Percentiles rank a stretch among this genome's conserved stretches.
Evolutionary conservation across 2,113 vertebrate species (phyloP).

Genomic region (Calypte anna): DNA sequence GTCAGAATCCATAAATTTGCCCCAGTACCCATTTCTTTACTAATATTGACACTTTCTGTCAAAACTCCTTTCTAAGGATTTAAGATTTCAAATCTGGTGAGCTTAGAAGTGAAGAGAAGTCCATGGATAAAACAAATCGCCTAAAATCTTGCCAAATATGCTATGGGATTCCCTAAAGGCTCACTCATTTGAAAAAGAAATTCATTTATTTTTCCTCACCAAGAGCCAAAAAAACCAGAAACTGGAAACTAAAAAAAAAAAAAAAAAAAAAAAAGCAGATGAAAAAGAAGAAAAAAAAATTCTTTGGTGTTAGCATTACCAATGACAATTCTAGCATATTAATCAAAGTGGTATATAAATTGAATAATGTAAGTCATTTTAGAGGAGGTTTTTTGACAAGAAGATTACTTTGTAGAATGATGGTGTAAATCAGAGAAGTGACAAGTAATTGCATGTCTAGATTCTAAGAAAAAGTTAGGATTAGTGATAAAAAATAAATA

Average conservation of each 20-base stretch:
- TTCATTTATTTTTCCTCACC: background rate
- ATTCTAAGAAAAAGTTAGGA: background rate
- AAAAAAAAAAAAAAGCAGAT: background rate
- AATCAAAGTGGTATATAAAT: background rate
- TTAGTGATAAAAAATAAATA: background rate
- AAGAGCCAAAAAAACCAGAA: background rate
- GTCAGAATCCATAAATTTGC: background rate
- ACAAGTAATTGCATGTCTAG: background rate
- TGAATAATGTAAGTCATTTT: background rate
- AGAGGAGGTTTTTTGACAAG: background rate
- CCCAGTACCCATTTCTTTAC: background rate
- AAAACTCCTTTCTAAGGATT: background rate
- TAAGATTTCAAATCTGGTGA: background rate
- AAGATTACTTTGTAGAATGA: background rate
- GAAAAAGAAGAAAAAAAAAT: background rate
- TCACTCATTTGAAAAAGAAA: background rate
- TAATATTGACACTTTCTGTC: background rate
- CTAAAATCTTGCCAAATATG: conserved; percentile 18
- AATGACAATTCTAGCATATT: background rate
- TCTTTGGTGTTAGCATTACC: background rate
- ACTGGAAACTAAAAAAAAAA: background rate
- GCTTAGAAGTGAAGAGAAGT: conserved; percentile 22
- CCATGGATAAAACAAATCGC: conserved; percentile 19
- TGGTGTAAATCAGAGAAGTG: background rate
- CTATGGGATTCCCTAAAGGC: background rate